A percentile compares a stretch with the other conserved stretches of the same genome.
Evolutionary conservation across 2,113 vertebrate species (phyloP).

Genomic region (Rhombomys opimus): DNA sequence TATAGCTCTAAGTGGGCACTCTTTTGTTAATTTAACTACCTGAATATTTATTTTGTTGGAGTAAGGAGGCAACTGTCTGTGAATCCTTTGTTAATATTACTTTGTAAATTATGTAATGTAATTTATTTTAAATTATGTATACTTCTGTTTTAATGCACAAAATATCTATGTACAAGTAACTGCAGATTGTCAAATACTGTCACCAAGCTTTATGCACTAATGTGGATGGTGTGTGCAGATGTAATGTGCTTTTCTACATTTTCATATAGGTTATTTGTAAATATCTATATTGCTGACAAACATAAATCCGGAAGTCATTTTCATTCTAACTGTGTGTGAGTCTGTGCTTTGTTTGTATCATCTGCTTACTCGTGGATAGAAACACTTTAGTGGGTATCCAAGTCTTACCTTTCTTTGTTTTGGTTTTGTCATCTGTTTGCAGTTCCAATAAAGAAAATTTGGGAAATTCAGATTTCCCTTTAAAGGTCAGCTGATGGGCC

Average conservation of each 20-base stretch:
- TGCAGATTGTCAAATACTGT: constrained; percentile 91
- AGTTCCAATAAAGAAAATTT: not conserved
- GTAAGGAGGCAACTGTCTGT: constrained; percentile 88
- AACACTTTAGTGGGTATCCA: constrained; percentile 25
- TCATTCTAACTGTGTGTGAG: constrained; percentile 77
- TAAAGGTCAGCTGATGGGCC: not conserved
- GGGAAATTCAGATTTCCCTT: constrained; percentile 32
- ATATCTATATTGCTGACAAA: constrained; percentile 93
- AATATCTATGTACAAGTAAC: constrained; percentile 91
- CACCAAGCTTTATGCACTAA: constrained; percentile 91
- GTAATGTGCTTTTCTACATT: constrained; percentile 88
- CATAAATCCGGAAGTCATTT: constrained; percentile 84
- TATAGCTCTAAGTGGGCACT: constrained; percentile 81
- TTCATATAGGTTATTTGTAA: constrained; percentile 96
- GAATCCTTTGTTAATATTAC: constrained; percentile 88
- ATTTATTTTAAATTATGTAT: constrained; percentile 93
- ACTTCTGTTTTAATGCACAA: constrained; percentile 95
- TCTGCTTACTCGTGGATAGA: constrained; percentile 5
- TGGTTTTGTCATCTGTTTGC: not conserved
- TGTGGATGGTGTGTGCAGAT: constrained; percentile 89
- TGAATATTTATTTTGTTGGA: constrained; percentile 88
- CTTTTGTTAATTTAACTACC: constrained; percentile 87
- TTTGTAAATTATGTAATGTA: constrained; percentile 93
- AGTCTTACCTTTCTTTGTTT: not conserved
- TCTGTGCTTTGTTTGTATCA: constrained; percentile 68